Evolutionary conservation across 2,888 invertebrate species (phyloP).

Genomic region (Carabus problematicus): DNA sequence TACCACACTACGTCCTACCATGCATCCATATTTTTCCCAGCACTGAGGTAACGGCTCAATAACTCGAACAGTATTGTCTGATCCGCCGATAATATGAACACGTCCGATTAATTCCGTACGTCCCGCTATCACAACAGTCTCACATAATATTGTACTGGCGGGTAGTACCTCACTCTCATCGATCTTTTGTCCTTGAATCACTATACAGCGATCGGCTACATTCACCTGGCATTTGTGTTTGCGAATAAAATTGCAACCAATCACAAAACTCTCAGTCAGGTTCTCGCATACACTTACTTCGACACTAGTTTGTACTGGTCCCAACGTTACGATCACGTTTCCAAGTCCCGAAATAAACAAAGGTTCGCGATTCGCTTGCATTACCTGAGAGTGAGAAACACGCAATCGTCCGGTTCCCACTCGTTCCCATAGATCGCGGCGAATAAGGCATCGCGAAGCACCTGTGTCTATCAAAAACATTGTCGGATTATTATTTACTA

Average conservation of each 20-base stretch:
- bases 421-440: background rate
- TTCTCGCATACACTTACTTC: background rate
- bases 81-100: too few species aligned
- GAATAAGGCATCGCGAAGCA: conserved; percentile 1
- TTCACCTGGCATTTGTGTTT: background rate
- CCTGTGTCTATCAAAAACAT: conserved; percentile 10
- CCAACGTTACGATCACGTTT: background rate
- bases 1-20: conserved; percentile 3
- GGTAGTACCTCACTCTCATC: background rate
- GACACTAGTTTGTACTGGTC: background rate
- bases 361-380: background rate
- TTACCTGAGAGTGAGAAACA: too few species aligned
- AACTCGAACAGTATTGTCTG: conserved; percentile 7
- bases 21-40: conserved; percentile 6
- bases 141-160: too few species aligned
- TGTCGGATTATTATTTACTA: background rate
- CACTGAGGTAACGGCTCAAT: background rate
- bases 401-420: too few species aligned
- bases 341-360: background rate
- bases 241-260: too few species aligned
- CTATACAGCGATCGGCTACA: background rate
- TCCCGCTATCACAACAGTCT: too few species aligned
- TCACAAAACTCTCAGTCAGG: background rate
- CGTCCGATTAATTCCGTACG: too few species aligned
- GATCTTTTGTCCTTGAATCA: background rate